Conservation (phyloP, 2,797 vertebrate species). For the Chromis chromis region DNA sequence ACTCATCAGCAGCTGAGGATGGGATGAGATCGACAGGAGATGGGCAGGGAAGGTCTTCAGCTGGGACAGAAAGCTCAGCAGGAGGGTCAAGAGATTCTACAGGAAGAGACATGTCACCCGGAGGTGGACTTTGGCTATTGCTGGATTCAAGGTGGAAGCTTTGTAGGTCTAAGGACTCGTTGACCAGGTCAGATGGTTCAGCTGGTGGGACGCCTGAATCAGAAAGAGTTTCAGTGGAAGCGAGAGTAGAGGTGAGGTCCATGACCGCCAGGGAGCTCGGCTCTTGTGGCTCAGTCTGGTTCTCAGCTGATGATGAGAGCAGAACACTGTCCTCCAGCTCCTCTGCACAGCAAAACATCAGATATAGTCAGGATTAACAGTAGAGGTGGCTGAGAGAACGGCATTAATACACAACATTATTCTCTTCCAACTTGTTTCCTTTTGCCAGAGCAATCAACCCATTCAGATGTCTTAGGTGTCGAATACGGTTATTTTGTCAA, state of each 20-base stretch:
- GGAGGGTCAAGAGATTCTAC: constrained; percentile 32
- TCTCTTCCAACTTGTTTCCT: background rate
- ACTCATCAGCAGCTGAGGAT: constrained; percentile 1
- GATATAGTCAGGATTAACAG: background rate
- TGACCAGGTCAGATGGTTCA: constrained; percentile 35
- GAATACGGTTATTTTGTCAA: too few relatives aligned
- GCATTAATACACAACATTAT: background rate
- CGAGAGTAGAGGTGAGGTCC: constrained; percentile 60
- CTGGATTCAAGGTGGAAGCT: constrained; percentile 32
- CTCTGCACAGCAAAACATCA: constrained; percentile 62
- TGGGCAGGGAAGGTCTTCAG: constrained; percentile 25
- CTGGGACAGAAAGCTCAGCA: constrained; percentile 18
- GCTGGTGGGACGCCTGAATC: constrained; percentile 44
- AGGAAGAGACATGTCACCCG: constrained; percentile 3
- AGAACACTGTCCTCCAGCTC: constrained; percentile 73
- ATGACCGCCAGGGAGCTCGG: constrained; percentile 44
- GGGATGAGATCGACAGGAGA: constrained; percentile 49
- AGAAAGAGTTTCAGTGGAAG: constrained; percentile 30
- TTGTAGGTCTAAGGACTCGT: constrained; percentile 48
- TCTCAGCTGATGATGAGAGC: constrained; percentile 38
- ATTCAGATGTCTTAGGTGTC: too few relatives aligned
- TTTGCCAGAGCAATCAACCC: background rate
- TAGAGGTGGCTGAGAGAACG: background rate
- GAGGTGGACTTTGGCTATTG: constrained; percentile 34
- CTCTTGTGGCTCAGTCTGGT: constrained; percentile 51